Evolutionary conservation across 2,797 vertebrate species (phyloP), one percentile per base, ranked within the genome.

Genomic region (Pangasius mekongensis): DNA sequence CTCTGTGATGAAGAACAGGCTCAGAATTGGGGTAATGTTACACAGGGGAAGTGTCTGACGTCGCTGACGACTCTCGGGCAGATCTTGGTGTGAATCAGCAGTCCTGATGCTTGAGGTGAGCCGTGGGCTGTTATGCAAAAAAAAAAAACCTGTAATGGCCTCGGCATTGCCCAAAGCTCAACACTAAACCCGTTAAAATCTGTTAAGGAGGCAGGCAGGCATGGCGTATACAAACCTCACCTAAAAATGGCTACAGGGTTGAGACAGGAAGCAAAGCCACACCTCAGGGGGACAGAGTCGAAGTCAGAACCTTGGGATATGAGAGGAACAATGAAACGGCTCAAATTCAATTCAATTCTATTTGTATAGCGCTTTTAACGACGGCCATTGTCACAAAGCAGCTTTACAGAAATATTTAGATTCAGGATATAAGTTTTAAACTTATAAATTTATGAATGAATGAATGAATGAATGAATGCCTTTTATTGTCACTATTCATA

Each of bases 101-200:
- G 58, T 27, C 62, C 36, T 18, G 80, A 82, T 47, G 80, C 80
- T 82, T 9, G 80, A 64, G 80, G 80, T 58, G 36, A 82, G 58
- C 58, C 58, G 43, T 9, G 13, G 54, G 43, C 64, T 33, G 5
- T 9, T 58, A 30, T 66, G 36, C 16, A 52, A 86, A 78, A 58
- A 33, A 58, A 33, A 58, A 66, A 52, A 64, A 13, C 27, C 24
- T 47, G 20, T 52, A 82, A 82, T 9, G 56, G 56, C 36, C 22
- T 82, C 0, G 36, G 56, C 80, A 9, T 82, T n/a, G 80, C 80
- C 80, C 56, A 9, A 39, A 82, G 80, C 80, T 43, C 6, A 43
- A 43, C 11, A 2, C 24, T 43, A 39, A 62, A 82, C 36, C 36
- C 24, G 16, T 80, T 80, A 62, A 43, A 62, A n/a, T 39, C 56